Evolutionary conservation across 2,888 invertebrate genomes (phyloP).

Genomic region (Nesidiocoris tenuis): DNA sequence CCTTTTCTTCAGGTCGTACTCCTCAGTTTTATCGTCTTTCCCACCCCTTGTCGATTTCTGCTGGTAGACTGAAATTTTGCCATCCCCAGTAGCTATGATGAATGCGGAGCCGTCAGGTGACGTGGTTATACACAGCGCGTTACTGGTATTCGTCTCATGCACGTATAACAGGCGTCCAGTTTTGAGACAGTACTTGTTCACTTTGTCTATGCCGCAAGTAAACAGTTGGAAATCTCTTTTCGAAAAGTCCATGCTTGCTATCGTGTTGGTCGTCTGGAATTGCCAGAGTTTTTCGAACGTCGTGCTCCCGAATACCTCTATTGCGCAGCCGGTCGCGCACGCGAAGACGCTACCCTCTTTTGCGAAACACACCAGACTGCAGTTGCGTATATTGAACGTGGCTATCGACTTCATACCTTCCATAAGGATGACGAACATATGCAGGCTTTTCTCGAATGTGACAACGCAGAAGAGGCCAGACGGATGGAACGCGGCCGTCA

Average conservation of each 20-base stretch:
- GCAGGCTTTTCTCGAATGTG: slow-evolving; percentile 86
- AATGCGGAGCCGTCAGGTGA: slow-evolving; percentile 64
- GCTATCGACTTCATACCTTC: slow-evolving; percentile 74
- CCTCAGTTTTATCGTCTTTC: background rate
- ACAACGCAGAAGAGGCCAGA: slow-evolving; percentile 76
- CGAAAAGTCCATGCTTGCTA: slow-evolving; percentile 19
- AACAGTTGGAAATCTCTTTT: slow-evolving; percentile 33
- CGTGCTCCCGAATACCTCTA: slow-evolving; percentile 79
- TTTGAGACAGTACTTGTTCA: slow-evolving; percentile 32
- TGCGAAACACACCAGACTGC: slow-evolving; percentile 77
- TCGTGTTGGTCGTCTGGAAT: slow-evolving; percentile 61
- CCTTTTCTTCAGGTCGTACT: slow-evolving; percentile 53
- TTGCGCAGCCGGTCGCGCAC: slow-evolving; percentile 81
- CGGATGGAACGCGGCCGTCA: slow-evolving; percentile 73
- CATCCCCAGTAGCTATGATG: slow-evolving; percentile 71
- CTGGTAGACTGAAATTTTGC: slow-evolving; percentile 60
- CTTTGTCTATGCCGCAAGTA: slow-evolving; percentile 1
- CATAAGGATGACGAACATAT: slow-evolving; percentile 82
- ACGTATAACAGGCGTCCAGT: slow-evolving; percentile 59
- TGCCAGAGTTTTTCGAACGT: slow-evolving; percentile 73
- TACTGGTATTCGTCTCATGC: slow-evolving; percentile 62
- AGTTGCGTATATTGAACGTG: slow-evolving; percentile 72
- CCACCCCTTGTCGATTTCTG: too few species aligned
- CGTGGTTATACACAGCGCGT: slow-evolving; percentile 52
- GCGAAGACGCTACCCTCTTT: slow-evolving; percentile 85